Evolutionary conservation across 2,888 invertebrate species (phyloP), one percentile per base, ranked within the genome.

Genomic region (Andrena hattorfiana): DNA sequence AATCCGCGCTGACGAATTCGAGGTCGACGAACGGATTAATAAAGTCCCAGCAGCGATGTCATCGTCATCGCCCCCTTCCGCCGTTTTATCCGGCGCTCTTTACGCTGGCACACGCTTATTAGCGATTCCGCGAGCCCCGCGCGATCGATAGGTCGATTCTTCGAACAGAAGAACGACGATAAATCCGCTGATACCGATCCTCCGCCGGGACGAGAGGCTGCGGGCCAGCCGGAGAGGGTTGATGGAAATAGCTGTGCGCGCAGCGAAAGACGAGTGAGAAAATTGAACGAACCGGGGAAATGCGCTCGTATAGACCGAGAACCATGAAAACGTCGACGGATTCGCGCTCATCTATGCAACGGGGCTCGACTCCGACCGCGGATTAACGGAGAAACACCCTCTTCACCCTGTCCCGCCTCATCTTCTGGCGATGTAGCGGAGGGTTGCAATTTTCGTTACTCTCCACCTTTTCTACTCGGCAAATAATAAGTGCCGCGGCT

Each of bases 131-230:
- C 77, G 85, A 74, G 81, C 75, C 69, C 79, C 51, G 75, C 68
- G 64, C 77, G 85, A 86, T 89, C 85, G 87, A 85, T 85, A 71
- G 77, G 73, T 85, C 84, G 84, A 86, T 84, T 80, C 87, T 72
- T 83, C 73, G 68, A 59, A 42, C n/a, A 56, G 60, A 75, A 80
- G 69, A 62, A 63, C 60, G 32, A 49, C 42, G 71, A 72, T 72
- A 70, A 75, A 75, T 73, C 63, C 51, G 67, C 35, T 32, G 63
- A 59, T 28, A 32, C 10, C 23, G 51, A 70, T 42, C 20, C 69
- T 28, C 59, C 48, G 69, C 26, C n/a, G 16, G 60, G 23, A 13
- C 10, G 48, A 1, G 66, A 23, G 23, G 4, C 16, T 28, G 42
- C 13, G 28, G 13, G n/a, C n/a, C 30, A 16, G 68, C 26, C 10